phyloP scores from a whole-genome alignment of 1,140 invertebrate genomes.

The Scaptomyza pallida region DNA sequence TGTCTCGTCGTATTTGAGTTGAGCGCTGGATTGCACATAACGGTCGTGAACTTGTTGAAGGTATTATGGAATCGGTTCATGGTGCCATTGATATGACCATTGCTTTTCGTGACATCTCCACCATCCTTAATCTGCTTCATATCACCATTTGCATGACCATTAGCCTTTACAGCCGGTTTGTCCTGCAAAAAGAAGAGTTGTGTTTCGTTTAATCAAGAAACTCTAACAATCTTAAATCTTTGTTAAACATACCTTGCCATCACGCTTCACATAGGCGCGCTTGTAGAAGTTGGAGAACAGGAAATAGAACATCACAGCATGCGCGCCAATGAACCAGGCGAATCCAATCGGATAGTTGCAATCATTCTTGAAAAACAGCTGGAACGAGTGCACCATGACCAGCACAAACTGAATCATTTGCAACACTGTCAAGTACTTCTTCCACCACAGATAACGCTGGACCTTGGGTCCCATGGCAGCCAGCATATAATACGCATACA shows the following conservation, averaged over 20 bases:
- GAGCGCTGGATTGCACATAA: slow-evolving; percentile 73
- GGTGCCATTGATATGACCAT: slow-evolving; percentile 48
- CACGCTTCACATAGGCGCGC: slow-evolving; percentile 86
- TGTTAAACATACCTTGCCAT: slow-evolving; percentile 77
- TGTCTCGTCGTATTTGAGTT: slow-evolving; percentile 73
- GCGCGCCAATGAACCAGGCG: slow-evolving; percentile 89
- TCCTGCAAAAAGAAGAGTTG: too few species aligned
- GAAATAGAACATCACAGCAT: slow-evolving; percentile 91
- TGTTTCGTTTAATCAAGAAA: too few species aligned
- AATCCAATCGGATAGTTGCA: slow-evolving; percentile 93
- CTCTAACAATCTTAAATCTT: too few species aligned
- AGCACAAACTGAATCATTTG: slow-evolving; percentile 95
- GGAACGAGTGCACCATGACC: slow-evolving; percentile 92
- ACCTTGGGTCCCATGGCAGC: slow-evolving; percentile 93
- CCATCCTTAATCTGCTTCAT: slow-evolving; percentile 61
- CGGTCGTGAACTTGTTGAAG: slow-evolving; percentile 69
- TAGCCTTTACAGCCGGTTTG: slow-evolving; percentile 68
- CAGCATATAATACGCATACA: slow-evolving; percentile 96
- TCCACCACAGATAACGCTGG: slow-evolving; percentile 97
- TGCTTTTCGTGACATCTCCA: slow-evolving; percentile 33
- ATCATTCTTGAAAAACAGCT: slow-evolving; percentile 91
- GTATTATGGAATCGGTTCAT: slow-evolving; percentile 63
- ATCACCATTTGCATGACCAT: slow-evolving; percentile 70
- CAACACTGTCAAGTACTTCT: slow-evolving; percentile 94
- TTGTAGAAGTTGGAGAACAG: slow-evolving; percentile 92